These are phyloP conservation scores for Adelges cooleyi DNA, from an alignment of 1,140 invertebrate genomes.

Conservation along the genomic window DNA sequence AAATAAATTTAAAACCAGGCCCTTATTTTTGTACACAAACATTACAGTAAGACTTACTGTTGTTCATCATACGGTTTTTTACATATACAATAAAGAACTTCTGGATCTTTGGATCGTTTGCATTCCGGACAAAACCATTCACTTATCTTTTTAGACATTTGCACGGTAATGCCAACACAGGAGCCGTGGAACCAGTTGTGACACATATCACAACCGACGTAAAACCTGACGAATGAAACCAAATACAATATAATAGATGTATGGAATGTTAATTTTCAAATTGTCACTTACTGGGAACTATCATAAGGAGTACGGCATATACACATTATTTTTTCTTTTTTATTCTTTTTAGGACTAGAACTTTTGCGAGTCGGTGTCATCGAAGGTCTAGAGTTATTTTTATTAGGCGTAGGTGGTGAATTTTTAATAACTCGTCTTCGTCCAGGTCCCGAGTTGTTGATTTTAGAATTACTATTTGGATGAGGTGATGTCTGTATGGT, in stretches of 20 bases:
- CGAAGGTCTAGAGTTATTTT: slow-evolving; percentile 32
- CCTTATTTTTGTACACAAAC: background rate
- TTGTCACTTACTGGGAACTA: slow-evolving; percentile 60
- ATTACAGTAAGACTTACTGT: slow-evolving; percentile 54
- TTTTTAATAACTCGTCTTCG: slow-evolving; percentile 16
- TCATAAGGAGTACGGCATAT: slow-evolving; percentile 91
- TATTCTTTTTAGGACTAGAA: slow-evolving; percentile 36
- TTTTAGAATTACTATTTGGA: slow-evolving; percentile 21
- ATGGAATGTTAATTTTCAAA: background rate
- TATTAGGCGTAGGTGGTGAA: slow-evolving; percentile 36
- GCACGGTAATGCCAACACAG: slow-evolving; percentile 89
- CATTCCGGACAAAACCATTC: slow-evolving; percentile 84
- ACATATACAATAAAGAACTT: slow-evolving; percentile 92
- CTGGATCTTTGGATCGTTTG: slow-evolving; percentile 68
- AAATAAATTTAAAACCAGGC: background rate
- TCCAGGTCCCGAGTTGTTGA: slow-evolving; percentile 9
- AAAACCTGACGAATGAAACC: slow-evolving; percentile 58
- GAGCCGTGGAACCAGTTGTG: slow-evolving; percentile 97
- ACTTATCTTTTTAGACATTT: slow-evolving; percentile 79
- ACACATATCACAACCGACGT: slow-evolving; percentile 93
- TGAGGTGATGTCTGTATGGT: slow-evolving; percentile 38
- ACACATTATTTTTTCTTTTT: slow-evolving; percentile 81
- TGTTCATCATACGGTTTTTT: slow-evolving; percentile 93
- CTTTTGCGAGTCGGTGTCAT: slow-evolving; percentile 27
- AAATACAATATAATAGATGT: slow-evolving; percentile 8